Base-by-base conservation (phyloP, 1,140 invertebrate species). In the Elysia chlorotica region DNA sequence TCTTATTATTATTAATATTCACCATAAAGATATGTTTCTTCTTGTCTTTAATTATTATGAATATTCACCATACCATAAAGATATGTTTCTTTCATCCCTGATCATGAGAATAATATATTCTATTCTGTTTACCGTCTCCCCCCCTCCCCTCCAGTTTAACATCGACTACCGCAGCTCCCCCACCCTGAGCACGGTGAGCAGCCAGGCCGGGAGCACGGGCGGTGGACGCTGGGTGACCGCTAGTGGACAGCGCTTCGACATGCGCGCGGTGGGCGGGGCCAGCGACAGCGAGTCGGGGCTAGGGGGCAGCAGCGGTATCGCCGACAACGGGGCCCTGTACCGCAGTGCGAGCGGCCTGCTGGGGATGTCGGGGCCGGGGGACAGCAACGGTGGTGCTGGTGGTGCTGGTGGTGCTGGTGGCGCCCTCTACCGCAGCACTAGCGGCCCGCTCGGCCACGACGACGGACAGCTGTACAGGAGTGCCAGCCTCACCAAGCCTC, bases 111-210 rank as follows among this genome's bases (percentile, higher is more conserved):
- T 19, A 19, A 19, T 68, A 63, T 56, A n/a, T n/a, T n/a, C 19
- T 72, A 59, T 5, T 25, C 2, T 61, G 0, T 68, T 19, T 41
- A 17, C 10, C 6, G 17, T 41, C 53, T 1, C n/a, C 2, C 36
- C 36, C 5, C 36, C 66, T 54, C 63, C 65, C 38, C 81, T 79
- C 6, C 80, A 87, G 85, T 87, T 82, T 74, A 86, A 83, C 74
- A 86, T 87, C 48, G 84, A 86, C 74, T 86, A 85, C 74, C 76
- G 83, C 36, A 77, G 75, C 33, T 82, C 85, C 25, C 79, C 84
- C 25, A 66, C 71, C 1, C 65, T 74, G 37, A 70, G 74, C 62
- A 37, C 14, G 57, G n/a, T n/a, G n/a, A 68, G 65, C 37, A 41
- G 79, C 25, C 79, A 76, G 25, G 79, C 75, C 57, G 71, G 75